phyloP scores from a whole-genome alignment of 2,797 vertebrate species.

The Thaleichthys pacificus region DNA sequence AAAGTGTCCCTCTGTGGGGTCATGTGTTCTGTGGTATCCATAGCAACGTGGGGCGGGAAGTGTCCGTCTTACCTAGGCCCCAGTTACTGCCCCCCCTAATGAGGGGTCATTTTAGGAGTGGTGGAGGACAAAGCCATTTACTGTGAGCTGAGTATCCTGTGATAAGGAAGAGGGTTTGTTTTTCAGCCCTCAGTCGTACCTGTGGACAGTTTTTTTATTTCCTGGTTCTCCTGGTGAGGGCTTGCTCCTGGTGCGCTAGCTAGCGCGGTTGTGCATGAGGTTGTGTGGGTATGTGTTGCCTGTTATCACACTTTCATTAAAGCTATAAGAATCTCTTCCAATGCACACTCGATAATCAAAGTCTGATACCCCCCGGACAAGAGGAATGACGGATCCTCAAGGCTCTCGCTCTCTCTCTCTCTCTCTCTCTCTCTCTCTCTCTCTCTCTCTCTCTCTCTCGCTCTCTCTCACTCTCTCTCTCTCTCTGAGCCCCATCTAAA shows the following conservation, averaged over 20 bases:
- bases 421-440: too few species aligned
- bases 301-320: neutral
- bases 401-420: slow-evolving; percentile 29
- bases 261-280: neutral
- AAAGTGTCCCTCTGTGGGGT: slow-evolving; percentile 35
- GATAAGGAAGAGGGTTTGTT: slow-evolving; percentile 1
- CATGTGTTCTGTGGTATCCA: slow-evolving; percentile 21
- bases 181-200: neutral
- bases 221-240: too few species aligned
- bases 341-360: slow-evolving; percentile 39
- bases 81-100: neutral
- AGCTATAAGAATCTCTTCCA: slow-evolving; percentile 32
- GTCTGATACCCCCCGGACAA: slow-evolving; percentile 30
- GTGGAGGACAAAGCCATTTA: neutral
- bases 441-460: slow-evolving; percentile 7
- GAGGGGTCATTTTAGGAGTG: slow-evolving; percentile 11
- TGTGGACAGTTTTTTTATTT: too few species aligned
- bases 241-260: neutral
- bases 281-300: slow-evolving; percentile 1
- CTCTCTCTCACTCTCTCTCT: slow-evolving; percentile 17
- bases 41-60: neutral
- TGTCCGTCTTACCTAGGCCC: slow-evolving; percentile 13
- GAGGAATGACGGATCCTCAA: slow-evolving; percentile 30
- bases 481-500: neutral
- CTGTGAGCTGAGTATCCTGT: neutral